These are phyloP conservation scores for Poicephalus gulielmi DNA, from an alignment of 2,113 vertebrate genomes.

Conservation along the genomic window DNA sequence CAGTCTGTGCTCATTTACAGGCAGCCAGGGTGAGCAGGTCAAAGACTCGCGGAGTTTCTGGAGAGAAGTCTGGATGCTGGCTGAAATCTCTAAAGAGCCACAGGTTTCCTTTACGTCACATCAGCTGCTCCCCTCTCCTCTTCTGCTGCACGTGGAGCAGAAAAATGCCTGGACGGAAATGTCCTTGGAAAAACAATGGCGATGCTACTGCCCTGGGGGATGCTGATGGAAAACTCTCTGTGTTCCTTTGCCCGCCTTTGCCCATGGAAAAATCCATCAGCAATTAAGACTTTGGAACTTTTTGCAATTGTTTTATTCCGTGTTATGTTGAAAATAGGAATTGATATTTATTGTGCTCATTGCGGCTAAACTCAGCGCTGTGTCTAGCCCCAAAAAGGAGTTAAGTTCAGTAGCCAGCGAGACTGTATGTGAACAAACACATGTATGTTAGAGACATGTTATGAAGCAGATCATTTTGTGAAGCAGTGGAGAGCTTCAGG, in stretches of 20 bases:
- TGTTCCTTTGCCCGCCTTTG: background rate
- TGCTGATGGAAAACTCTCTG: background rate
- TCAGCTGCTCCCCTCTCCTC: background rate
- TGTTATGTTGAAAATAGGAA: background rate
- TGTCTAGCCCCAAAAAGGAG: background rate
- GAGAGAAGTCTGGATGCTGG: background rate
- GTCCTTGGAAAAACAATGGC: background rate
- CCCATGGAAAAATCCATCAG: background rate
- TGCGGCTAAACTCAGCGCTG: background rate
- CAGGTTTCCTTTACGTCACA: background rate
- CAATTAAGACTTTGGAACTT: background rate
- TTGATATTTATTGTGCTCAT: background rate
- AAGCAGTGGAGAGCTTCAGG: background rate
- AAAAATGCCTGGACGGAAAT: background rate
- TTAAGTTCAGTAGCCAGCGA: background rate
- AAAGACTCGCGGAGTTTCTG: background rate
- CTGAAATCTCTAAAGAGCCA: background rate
- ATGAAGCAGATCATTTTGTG: background rate
- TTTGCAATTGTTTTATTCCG: background rate
- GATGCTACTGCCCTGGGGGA: background rate
- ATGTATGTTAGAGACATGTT: too few relatives aligned
- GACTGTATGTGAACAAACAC: accelerated
- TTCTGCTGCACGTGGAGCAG: background rate
- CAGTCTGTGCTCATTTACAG: background rate
- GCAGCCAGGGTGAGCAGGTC: background rate